Conservation (phyloP, 2,113 vertebrate species). For the Brachirus orientalis region DNA sequence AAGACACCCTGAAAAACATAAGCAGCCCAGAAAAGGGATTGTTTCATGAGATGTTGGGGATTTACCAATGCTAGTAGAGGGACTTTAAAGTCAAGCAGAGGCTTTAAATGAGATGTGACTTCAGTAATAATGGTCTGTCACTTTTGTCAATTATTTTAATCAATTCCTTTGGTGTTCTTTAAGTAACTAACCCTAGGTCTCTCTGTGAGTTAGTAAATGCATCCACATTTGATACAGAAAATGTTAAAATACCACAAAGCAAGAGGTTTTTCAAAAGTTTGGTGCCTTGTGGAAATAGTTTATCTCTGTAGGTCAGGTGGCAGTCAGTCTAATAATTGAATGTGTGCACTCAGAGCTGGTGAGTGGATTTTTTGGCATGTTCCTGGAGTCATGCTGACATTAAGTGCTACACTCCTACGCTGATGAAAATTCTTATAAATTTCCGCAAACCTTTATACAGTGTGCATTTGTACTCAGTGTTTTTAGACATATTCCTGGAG, state of each 20-base stretch:
- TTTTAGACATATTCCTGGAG: not conserved
- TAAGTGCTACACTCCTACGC: slow-evolving; percentile 14
- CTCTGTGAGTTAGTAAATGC: too few relatives aligned
- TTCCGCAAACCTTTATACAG: too few relatives aligned
- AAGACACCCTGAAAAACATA: too few relatives aligned
- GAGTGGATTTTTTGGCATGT: slow-evolving; percentile 6
- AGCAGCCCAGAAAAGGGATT: too few relatives aligned
- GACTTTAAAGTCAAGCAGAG: too few relatives aligned
- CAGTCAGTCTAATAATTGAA: not conserved
- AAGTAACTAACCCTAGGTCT: too few relatives aligned
- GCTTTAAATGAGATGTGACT: too few relatives aligned
- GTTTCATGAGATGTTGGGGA: too few relatives aligned
- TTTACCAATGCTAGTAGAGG: too few relatives aligned
- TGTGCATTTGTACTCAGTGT: slow-evolving; percentile 1
- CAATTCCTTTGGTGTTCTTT: not conserved
- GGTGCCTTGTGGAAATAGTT: not conserved
- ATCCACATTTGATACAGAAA: not conserved
- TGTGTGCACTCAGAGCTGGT: not conserved
- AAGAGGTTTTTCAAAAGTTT: too few relatives aligned
- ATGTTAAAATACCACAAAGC: not conserved
- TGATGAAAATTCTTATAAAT: slow-evolving; percentile 25
- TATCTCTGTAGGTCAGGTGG: slow-evolving; percentile 4
- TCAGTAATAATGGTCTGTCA: not conserved
- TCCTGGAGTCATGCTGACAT: slow-evolving; percentile 31
- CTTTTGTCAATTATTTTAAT: slow-evolving; percentile 24